Evolutionary conservation across 2,888 invertebrate genomes (phyloP), one percentile per base, ranked within the genome.

Genomic region (Spodoptera picta): DNA sequence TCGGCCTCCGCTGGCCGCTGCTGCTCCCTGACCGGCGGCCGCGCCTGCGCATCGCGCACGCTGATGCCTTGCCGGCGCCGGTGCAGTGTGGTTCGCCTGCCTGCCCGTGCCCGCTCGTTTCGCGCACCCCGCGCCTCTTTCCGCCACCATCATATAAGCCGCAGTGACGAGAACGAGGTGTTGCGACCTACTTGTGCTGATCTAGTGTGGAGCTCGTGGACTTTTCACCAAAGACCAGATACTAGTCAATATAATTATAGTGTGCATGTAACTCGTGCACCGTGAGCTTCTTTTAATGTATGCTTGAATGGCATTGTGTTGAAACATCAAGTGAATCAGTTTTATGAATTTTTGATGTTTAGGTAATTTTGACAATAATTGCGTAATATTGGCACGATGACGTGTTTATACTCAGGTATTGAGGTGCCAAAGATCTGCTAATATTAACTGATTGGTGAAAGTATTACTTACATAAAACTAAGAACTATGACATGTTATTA

Each of bases 11-110:
- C 89, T 92, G 48, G 93, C 92, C 64, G 95, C 93, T 5, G 94
- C 95, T 43, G 95, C 94, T 54, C 95, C 95, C 87, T 95, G 95
- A 95, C 94, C 90, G 81, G 73, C 86, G 60, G 81, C 86, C 19
- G 84, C 90, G 79, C 92, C 92, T 53, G 85, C 90, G 85, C 90
- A 91, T 68, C 91, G 91, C 67, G 87, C 91, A 86, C 93, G 93
- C 89, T 93, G 92, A 93, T 89, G 90, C 82, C 84, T 89, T 73
- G 86, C 87, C 81, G 85, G 88, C 80, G 86, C 87, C 80, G 85
- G 87, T 82, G 88, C 90, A 78, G 86, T 85, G 70, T 92, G 93
- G 89, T 91, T 93, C 80, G 88, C 89, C 83, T 92, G 93, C 83
- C 86, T 93, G 73, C 92, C 92, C 69, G 85, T 89, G 79, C 84